phyloP scores from a whole-genome alignment of 2,113 vertebrate genomes.

The Acanthisitta chloris region DNA sequence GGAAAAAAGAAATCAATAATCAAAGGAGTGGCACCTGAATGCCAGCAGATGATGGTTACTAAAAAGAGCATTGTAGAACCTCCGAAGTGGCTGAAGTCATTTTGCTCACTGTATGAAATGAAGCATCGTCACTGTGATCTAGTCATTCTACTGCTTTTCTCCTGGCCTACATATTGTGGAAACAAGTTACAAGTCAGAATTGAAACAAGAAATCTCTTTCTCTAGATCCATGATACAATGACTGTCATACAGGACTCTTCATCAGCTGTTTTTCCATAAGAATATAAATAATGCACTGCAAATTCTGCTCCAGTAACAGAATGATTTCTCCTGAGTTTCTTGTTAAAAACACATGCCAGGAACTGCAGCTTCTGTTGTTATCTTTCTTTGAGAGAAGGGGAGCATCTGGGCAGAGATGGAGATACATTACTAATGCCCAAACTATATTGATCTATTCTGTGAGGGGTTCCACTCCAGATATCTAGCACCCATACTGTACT shows the following conservation, averaged over 20 bases:
- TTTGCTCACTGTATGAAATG: background rate
- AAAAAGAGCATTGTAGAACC: background rate
- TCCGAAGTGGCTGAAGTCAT: background rate
- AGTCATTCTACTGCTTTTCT: background rate
- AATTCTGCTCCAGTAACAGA: background rate
- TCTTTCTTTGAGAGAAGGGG: background rate
- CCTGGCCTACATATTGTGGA: background rate
- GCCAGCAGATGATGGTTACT: background rate
- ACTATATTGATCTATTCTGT: accelerated
- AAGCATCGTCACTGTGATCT: background rate
- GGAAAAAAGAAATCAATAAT: accelerated
- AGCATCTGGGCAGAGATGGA: background rate
- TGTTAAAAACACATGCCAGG: background rate
- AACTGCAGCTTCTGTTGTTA: background rate
- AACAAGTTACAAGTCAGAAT: background rate
- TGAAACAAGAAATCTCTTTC: background rate
- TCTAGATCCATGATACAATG: background rate
- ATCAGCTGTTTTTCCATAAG: background rate
- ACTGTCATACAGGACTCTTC: background rate
- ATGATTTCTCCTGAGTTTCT: background rate
- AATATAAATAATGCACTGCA: background rate
- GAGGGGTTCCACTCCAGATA: background rate
- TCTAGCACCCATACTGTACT: background rate
- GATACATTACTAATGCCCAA: background rate
- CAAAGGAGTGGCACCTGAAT: background rate